Evolutionary conservation across 2,113 vertebrate species (phyloP), one percentile per base, ranked within the genome.

Genomic region (Scalopus aquaticus): DNA sequence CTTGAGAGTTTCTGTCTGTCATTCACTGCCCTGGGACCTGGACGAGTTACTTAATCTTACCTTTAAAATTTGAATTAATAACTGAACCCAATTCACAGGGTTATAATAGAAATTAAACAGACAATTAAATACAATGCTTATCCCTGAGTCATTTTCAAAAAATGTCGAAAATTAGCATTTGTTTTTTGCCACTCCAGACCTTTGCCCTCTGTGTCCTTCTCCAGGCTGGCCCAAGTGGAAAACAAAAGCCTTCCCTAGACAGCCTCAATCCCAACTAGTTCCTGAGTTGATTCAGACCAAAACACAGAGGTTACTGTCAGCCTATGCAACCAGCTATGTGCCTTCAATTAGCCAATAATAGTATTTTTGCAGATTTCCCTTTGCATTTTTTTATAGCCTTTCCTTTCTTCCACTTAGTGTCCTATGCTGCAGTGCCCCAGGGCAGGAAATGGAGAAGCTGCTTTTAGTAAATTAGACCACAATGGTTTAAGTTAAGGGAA

Each of bases 1-100:
- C 32, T 16, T 16, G 65, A 15, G 37, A 44, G 24, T 77, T n/a
- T 77, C 72, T 16, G n/a, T 65, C 4, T 91, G 19, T 42, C 37
- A 37, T 58, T 77, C 72, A 51, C 35, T 73, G 13, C 8, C 24
- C 65, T 88, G 35, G 5, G 6, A 86, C 16, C 35, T 64, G 65
- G 60, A 42, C 30, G 77, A 82, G 6, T 72, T 73, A 51, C 12
- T 86, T 67, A 85, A 64, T 56, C 6, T 90, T 90, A 16, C 37
- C 74, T 94, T 90, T 90, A 77, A 92, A 77, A 65, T 73, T 76
- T 77, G 28, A 86, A 86, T 92, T 92, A 77, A 60, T 62, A 58
- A 69, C 30, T 89, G 65, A 80, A 81, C 12, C 46, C 19, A 58
- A 30, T 65, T 92, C 46, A 65, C 13, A 8, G 37, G 67, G 19